Evolutionary conservation across 2,113 vertebrate genomes (phyloP).

Genomic region (Burhinus oedicnemus): DNA sequence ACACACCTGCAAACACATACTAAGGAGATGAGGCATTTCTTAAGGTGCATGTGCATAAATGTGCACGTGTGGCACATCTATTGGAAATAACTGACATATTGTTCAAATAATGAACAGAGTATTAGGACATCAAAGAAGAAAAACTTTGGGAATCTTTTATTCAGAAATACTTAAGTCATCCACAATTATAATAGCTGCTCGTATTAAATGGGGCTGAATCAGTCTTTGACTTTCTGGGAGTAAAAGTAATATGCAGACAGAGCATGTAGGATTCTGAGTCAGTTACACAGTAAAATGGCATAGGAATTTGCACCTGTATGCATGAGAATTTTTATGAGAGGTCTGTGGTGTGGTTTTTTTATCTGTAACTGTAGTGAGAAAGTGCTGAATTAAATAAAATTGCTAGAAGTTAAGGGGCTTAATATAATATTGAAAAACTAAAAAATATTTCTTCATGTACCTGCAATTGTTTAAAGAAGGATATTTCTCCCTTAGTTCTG

Average conservation of each 20-base stretch:
- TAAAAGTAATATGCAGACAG: not conserved
- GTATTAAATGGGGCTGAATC: not conserved
- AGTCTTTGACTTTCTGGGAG: not conserved
- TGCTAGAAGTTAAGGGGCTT: not conserved
- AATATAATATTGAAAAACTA: not conserved
- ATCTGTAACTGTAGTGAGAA: not conserved
- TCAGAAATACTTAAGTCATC: not conserved
- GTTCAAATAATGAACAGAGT: not conserved
- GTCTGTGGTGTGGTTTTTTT: not conserved
- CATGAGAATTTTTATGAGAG: not conserved
- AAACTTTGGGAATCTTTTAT: not conserved
- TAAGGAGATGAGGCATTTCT: not conserved
- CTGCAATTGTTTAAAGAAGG: not conserved
- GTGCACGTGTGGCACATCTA: not conserved
- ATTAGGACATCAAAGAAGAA: not conserved
- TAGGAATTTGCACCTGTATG: not conserved
- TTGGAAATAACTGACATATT: not conserved
- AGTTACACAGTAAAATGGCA: not conserved
- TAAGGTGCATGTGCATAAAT: not conserved
- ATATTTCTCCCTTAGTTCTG: conserved; percentile 7
- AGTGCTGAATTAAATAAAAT: conserved; percentile 3
- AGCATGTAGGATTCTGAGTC: not conserved
- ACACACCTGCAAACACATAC: not conserved
- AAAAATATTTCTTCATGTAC: not conserved
- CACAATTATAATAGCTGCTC: not conserved